These are phyloP conservation scores for Noctuana brunneofusca DNA, from an alignment of 2,888 invertebrate species.

Conservation along the genomic window DNA sequence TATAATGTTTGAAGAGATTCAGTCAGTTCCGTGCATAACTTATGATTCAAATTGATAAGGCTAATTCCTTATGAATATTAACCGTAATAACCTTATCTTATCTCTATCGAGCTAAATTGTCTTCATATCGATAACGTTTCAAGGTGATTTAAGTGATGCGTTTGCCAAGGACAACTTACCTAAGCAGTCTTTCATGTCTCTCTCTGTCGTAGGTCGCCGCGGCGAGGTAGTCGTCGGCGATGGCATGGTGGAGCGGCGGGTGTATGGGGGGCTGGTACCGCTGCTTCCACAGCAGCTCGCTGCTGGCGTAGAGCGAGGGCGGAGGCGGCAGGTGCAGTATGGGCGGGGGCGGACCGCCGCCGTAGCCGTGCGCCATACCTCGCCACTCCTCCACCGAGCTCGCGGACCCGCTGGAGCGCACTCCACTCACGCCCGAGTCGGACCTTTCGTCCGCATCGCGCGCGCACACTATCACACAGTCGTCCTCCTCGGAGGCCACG, in stretches of 20 bases:
- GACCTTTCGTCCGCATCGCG: conserved; percentile 82
- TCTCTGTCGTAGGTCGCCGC: conserved; percentile 85
- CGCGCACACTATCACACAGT: conserved; percentile 85
- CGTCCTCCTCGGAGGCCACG: conserved; percentile 84
- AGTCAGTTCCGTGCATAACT: too few species aligned
- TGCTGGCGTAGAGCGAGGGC: conserved; percentile 77
- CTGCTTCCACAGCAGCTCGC: conserved; percentile 84
- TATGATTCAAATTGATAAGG: too few species aligned
- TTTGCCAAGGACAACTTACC: conserved; percentile 75
- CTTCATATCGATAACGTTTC: too few species aligned
- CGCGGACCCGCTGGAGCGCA: conserved; percentile 87
- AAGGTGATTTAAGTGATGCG: too few species aligned
- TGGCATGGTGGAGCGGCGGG: conserved; percentile 78
- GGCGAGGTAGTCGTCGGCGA: conserved; percentile 77
- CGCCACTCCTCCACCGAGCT: conserved; percentile 90
- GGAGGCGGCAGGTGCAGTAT: conserved; percentile 76
- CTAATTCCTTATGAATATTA: too few species aligned
- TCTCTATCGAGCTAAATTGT: too few species aligned
- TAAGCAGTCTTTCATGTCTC: conserved; percentile 86
- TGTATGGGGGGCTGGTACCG: conserved; percentile 82
- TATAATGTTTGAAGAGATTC: too few species aligned
- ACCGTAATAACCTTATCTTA: too few species aligned
- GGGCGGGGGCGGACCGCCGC: conserved; percentile 84
- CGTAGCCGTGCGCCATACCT: conserved; percentile 89
- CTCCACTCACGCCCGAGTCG: conserved; percentile 89